Base-by-base conservation (phyloP, 2,888 invertebrate species). In the Eumacrocentrus americanus region DNA sequence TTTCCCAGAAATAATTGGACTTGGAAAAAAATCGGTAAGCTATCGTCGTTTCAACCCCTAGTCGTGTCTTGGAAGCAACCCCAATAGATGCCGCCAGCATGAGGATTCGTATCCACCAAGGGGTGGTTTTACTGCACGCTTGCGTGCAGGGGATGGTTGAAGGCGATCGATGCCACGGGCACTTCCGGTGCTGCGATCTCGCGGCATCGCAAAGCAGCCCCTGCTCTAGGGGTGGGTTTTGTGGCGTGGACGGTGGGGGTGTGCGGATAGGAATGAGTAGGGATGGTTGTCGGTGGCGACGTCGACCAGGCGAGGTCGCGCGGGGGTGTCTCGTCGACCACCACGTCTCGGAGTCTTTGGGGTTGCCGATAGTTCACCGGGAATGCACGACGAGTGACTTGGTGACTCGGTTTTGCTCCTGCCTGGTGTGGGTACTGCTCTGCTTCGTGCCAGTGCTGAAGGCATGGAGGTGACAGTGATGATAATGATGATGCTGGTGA, bases 181-280 rank as follows among this genome's bases (percentile, higher is more conserved):
- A 67, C 58, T 65, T 55, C 58, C 70, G 68, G 72, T 76, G 73
- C 71, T 68, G 77, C 77, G 70, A 77, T 73, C 77, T 77, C 68
- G 65, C 70, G 75, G 72, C 72, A 66, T 65, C 65, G 60, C 61
- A 38, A 37, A 63, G 64, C 20, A 50, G 44, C 14, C 46, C 20
- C n/a, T n/a, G n/a, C n/a, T 52, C 52, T 50, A 55, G 46, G 57
- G 61, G 59, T 57, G 56, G 54, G 50, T 60, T 60, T 55, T 51
- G 50, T 57, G 65, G 63, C 59, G 61, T 57, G 44, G 57, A 66
- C 65, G 70, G 52, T 69, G 63, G 58, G 65, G 64, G 62, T 63
- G 67, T 44, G 66, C 60, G 66, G 65, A 64, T 66, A 63, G 66
- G 56, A 44, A 62, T 56, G 52, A 48, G 65, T 59, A 67, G 67